Percentiles rank a stretch among this genome's conserved stretches.
phyloP scores from a whole-genome alignment of 2,113 vertebrate genomes.

The Pituophis catenifer region DNA sequence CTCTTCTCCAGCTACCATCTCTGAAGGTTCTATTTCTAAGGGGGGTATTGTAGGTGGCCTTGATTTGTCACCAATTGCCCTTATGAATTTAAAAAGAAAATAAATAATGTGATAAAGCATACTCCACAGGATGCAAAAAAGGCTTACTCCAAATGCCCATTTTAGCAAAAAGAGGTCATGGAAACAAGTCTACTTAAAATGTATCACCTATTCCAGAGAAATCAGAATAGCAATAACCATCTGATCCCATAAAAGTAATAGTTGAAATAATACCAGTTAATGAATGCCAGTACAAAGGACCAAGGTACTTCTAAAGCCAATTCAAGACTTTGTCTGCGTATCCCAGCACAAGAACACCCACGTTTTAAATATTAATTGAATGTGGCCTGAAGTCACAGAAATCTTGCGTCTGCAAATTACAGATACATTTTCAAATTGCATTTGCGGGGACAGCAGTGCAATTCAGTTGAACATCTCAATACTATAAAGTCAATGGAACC shows the following conservation, averaged over 20 bases:
- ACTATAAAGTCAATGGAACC: background rate
- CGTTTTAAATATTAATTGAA: background rate
- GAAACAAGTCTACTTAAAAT: background rate
- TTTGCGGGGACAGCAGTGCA: background rate
- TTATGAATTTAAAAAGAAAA: conserved; percentile 55
- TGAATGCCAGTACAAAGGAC: background rate
- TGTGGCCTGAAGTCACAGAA: background rate
- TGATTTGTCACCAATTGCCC: conserved; percentile 91
- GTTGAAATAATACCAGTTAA: background rate
- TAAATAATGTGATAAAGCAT: conserved; percentile 24
- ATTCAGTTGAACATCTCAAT: background rate
- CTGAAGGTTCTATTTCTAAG: conserved; percentile 43
- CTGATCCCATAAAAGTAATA: background rate
- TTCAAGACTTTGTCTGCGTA: background rate
- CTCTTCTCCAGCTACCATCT: conserved; percentile 47
- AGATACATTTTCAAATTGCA: background rate
- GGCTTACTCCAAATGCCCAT: conserved; percentile 10
- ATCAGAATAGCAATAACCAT: background rate
- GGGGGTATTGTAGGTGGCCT: conserved; percentile 79
- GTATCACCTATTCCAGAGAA: background rate
- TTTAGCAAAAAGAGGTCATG: background rate
- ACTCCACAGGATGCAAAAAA: background rate
- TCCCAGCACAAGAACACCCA: background rate
- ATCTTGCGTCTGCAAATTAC: background rate
- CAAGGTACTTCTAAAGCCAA: background rate